Evolutionary conservation across 1,140 invertebrate genomes (phyloP).

Genomic region (Drosophila mayri): DNA sequence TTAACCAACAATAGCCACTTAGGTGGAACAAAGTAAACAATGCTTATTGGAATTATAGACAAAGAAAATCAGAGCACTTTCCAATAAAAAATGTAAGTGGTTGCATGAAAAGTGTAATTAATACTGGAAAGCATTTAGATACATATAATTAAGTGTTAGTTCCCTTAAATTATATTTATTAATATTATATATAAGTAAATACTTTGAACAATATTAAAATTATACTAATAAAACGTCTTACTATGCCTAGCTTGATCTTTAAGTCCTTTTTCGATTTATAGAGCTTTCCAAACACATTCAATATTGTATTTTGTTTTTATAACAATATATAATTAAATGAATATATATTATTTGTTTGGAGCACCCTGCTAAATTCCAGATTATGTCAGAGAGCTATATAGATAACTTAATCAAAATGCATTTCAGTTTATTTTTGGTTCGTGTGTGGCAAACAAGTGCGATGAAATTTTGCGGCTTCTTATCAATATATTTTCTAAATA

Average conservation of each 20-base stretch:
- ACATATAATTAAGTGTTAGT: neutral
- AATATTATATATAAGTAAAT: neutral
- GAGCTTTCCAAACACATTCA: neutral
- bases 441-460: constrained; percentile 43
- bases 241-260: too few relatives aligned
- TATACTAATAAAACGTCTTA: neutral
- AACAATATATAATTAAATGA: neutral
- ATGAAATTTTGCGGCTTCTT: constrained; percentile 38
- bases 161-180: neutral
- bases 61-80: neutral
- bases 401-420: constrained; percentile 19
- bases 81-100: neutral
- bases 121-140: neutral
- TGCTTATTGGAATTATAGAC: neutral
- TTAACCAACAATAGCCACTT: constrained; percentile 22
- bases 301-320: too few relatives aligned
- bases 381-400: constrained; percentile 14
- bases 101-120: neutral
- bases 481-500: neutral
- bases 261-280: rapidly evolving
- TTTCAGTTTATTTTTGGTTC: constrained; percentile 38
- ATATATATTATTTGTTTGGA: neutral
- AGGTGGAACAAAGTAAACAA: constrained; percentile 1
- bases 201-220: neutral
- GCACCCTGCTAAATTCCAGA: neutral